Evolutionary conservation across 1,140 invertebrate species (phyloP).

Genomic region (Akabosia matsudoensis): DNA sequence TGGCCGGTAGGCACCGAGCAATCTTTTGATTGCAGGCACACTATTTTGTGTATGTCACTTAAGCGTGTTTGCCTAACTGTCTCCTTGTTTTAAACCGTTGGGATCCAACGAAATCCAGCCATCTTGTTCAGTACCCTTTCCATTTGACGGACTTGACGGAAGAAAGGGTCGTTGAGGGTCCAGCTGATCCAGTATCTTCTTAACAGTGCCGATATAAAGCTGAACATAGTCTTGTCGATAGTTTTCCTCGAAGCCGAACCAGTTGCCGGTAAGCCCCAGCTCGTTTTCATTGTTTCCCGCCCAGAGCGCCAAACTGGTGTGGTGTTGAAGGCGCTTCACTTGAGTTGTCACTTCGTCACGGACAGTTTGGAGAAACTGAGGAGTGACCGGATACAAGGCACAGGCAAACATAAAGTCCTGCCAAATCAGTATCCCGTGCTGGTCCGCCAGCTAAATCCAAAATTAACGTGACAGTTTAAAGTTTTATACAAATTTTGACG

Average conservation of each 20-base stretch:
- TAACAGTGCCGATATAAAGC: slow-evolving; percentile 78
- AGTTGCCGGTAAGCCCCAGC: slow-evolving; percentile 72
- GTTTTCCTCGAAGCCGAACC: slow-evolving; percentile 63
- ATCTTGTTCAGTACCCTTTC: slow-evolving; percentile 67
- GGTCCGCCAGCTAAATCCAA: slow-evolving; percentile 60
- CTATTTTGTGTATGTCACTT: no score
- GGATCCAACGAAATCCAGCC: slow-evolving; percentile 76
- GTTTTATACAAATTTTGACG: not conserved
- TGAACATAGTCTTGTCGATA: slow-evolving; percentile 72
- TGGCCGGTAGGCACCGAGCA: no score
- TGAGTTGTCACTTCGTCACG: slow-evolving; percentile 77
- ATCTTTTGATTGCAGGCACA: no score
- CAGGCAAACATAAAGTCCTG: slow-evolving; percentile 98
- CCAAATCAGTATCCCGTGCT: slow-evolving; percentile 79
- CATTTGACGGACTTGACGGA: slow-evolving; percentile 90
- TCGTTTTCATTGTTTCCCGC: slow-evolving; percentile 94
- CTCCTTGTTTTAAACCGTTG: slow-evolving; percentile 74
- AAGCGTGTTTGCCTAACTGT: no score
- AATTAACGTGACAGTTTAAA: not conserved
- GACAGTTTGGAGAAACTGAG: slow-evolving; percentile 70
- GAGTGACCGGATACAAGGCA: slow-evolving; percentile 81
- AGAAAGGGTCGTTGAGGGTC: slow-evolving; percentile 68
- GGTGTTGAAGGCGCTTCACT: slow-evolving; percentile 76
- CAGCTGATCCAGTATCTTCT: slow-evolving; percentile 61
- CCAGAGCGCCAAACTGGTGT: slow-evolving; percentile 84